phyloP scores from a whole-genome alignment of 2,113 vertebrate species.

The Gnathonemus echidnorhynchus region DNA sequence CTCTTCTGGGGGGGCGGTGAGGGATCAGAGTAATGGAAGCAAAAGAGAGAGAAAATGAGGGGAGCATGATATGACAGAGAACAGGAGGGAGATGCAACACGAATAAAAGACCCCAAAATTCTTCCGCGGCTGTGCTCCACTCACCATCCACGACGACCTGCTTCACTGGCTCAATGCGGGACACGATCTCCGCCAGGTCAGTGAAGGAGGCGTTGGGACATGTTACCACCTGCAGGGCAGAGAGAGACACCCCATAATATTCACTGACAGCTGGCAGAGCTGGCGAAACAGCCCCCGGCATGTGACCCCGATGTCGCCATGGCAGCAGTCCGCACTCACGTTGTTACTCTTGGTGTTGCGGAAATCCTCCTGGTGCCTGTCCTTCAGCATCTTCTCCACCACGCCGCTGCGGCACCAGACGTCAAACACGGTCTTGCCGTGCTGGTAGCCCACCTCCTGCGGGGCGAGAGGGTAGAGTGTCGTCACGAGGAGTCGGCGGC shows the following conservation, averaged over 20 bases:
- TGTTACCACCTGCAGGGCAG: constrained; percentile 61
- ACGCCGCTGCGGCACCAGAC: constrained; percentile 84
- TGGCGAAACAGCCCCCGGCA: neutral
- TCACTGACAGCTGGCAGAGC: neutral
- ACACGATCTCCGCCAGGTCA: constrained; percentile 89
- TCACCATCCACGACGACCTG: constrained; percentile 73
- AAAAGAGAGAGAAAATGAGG: neutral
- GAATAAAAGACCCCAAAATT: neutral
- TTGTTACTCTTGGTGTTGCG: constrained; percentile 70
- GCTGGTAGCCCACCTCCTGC: constrained; percentile 90
- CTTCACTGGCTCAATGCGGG: constrained; percentile 82
- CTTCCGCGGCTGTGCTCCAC: constrained; percentile 21
- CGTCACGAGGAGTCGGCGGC: neutral
- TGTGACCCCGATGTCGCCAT: neutral
- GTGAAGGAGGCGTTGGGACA: constrained; percentile 90
- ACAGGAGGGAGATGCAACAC: neutral
- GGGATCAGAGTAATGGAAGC: constrained; percentile 28
- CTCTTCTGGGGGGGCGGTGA: constrained; percentile 63
- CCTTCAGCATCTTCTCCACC: constrained; percentile 86
- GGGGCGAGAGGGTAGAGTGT: neutral
- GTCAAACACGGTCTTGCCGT: constrained; percentile 82
- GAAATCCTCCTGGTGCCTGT: constrained; percentile 73
- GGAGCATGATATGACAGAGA: neutral
- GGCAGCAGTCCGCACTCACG: constrained; percentile 46
- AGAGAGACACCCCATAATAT: constrained; percentile 16